Evolutionary conservation across 2,888 invertebrate species (phyloP), one percentile per base, ranked within the genome.

Genomic region (Augochlorella aurata): DNA sequence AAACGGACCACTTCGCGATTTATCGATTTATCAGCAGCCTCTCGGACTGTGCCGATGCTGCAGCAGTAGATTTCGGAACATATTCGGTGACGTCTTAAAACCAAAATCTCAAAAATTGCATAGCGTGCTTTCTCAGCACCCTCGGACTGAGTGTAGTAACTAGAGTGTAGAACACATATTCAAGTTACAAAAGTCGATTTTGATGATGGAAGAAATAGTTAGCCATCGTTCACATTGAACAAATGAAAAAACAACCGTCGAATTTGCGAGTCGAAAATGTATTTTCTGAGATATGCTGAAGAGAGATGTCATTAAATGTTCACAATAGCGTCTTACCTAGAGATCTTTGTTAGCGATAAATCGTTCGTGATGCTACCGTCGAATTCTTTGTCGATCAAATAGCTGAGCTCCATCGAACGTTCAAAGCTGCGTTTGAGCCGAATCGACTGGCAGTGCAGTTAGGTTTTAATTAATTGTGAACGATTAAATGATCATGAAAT

Each of bases 401-500:
- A 18, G 1, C 18, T 16, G 9, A 18, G 38, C 16, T 63, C 44
- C 65, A 65, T 47, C 18, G 68, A 75, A 54, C n/a, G 38, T 29
- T 14, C 49, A n/a, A 12, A 45, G 38, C 12, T 24, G 8, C 58
- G 54, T 71, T 63, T 24, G 68, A 74, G 21, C 45, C 61, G 66
- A 38, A 24, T 16, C 68, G 38, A 49, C 50, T 74, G 71, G 61
- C n/a, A 67, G 45, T 45, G 50, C 38, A 54, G 18, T 70, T 58
- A 47, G 44, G 65, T 79, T 85, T 83, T 74, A 79, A 84, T 86
- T 82, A 83, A 86, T 79, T 79, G 80, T 70, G 75, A 67, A 38
- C 78, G 84, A 87, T 86, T 85, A 81, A 84, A 84, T 79, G 82
- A 84, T 88, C 86, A 86, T 84, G 77, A 85, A 81, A 88, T 87